Conservation (phyloP, 2,888 invertebrate species). For the Mylabris sibirica region DNA sequence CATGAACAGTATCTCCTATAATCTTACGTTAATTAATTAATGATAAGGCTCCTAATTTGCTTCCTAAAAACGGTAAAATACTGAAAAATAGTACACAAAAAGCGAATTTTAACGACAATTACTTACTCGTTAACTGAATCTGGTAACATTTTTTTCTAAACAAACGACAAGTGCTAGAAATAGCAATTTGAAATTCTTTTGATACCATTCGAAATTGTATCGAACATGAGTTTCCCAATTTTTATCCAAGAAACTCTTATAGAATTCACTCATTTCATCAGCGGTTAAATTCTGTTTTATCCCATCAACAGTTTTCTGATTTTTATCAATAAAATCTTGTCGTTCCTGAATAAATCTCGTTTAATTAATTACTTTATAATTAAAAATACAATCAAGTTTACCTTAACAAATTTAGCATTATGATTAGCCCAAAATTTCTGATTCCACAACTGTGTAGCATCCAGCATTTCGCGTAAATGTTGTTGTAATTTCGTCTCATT, state of each 20-base stretch:
- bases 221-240: slow-evolving; percentile 77
- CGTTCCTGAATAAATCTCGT: slow-evolving; percentile 55
- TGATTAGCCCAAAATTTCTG: slow-evolving; percentile 84
- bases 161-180: slow-evolving; percentile 70
- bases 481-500: slow-evolving; percentile 74
- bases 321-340: slow-evolving; percentile 54
- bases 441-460: slow-evolving; percentile 82
- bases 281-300: slow-evolving; percentile 69
- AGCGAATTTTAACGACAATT: neutral
- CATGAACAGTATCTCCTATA: too few relatives aligned
- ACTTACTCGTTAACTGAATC: slow-evolving; percentile 21
- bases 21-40: too few relatives aligned
- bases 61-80: neutral
- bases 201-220: slow-evolving; percentile 87
- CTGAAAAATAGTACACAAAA: neutral
- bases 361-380: neutral
- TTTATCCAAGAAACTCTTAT: slow-evolving; percentile 83
- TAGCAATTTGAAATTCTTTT: slow-evolving; percentile 74
- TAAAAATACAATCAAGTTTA: slow-evolving; percentile 50
- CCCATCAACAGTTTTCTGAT: slow-evolving; percentile 45
- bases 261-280: slow-evolving; percentile 89
- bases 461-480: slow-evolving; percentile 69
- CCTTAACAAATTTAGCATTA: slow-evolving; percentile 78
- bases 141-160: slow-evolving; percentile 54
- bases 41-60: neutral